phyloP scores from a whole-genome alignment of 2,797 vertebrate genomes.

The Rhynchotus rufescens region DNA sequence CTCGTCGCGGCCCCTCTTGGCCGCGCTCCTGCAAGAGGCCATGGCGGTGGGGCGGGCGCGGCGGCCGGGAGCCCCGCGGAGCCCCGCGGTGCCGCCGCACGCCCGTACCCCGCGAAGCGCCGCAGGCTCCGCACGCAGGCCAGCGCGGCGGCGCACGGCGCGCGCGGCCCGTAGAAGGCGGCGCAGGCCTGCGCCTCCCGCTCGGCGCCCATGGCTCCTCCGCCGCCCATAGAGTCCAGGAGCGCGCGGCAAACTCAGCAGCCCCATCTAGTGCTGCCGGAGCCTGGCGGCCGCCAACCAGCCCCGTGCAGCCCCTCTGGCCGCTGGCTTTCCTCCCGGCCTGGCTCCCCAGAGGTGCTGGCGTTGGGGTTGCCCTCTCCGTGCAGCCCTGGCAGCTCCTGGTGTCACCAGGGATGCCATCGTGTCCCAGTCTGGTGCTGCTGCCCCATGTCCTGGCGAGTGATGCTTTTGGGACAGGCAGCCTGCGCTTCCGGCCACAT shows the following conservation, averaged over 20 bases:
- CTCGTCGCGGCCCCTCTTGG: slow-evolving; percentile 86
- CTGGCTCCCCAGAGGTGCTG: too few species aligned
- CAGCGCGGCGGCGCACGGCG: neutral
- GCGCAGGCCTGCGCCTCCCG: slow-evolving; percentile 10
- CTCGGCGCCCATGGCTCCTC: slow-evolving; percentile 9
- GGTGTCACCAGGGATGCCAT: too few species aligned
- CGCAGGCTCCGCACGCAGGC: slow-evolving; percentile 31
- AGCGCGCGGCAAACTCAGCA: neutral
- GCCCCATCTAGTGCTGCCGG: slow-evolving; percentile 16
- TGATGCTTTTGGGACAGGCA: neutral
- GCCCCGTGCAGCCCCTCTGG: neutral
- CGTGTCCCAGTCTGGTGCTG: neutral
- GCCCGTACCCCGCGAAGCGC: slow-evolving; percentile 35
- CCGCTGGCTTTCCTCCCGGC: neutral
- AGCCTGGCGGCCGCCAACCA: neutral
- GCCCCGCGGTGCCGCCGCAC: neutral
- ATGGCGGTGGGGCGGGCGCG: rapidly evolving
- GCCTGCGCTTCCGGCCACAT: neutral
- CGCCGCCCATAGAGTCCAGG: too few species aligned
- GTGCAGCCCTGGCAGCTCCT: too few species aligned
- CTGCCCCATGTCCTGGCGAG: neutral
- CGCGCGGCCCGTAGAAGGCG: neutral
- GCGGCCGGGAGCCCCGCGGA: too few species aligned
- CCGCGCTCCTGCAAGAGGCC: slow-evolving; percentile 69
- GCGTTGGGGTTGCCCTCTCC: too few species aligned